Evolutionary conservation across 2,113 vertebrate genomes (phyloP).

Genomic region (Phalacrocorax brasilianus): DNA sequence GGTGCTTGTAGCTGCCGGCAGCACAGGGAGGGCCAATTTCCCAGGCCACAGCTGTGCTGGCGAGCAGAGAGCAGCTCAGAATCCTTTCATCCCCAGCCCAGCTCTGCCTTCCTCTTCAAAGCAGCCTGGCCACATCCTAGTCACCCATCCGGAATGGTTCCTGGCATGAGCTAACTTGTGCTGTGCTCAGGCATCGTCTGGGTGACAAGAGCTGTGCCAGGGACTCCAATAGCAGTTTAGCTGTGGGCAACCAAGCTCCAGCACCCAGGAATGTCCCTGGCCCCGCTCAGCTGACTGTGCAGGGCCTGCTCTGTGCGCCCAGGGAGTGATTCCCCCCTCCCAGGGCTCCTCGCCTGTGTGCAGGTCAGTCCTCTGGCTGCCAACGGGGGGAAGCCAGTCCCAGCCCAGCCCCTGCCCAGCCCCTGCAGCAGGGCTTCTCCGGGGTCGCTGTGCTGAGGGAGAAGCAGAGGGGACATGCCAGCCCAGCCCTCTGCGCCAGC

Average conservation of each 20-base stretch:
- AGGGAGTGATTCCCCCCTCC: background rate
- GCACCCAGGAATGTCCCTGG: fast-evolving
- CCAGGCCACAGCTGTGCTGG: background rate
- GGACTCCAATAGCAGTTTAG: background rate
- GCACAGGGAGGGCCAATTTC: fast-evolving
- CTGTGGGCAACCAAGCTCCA: background rate
- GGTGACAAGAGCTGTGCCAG: no score
- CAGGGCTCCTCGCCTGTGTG: fast-evolving
- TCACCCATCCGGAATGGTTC: background rate
- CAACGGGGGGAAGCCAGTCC: background rate
- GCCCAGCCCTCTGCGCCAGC: background rate
- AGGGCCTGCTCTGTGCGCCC: fast-evolving
- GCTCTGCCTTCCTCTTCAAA: background rate
- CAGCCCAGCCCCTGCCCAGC: no score
- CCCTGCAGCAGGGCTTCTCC: background rate
- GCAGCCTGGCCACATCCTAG: background rate
- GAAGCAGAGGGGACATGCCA: fast-evolving
- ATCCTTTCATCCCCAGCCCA: background rate
- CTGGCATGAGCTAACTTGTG: fast-evolving
- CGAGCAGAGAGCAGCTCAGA: fast-evolving
- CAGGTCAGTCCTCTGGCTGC: background rate
- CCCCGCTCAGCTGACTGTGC: no score
- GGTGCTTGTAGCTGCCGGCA: background rate
- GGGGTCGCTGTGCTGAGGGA: fast-evolving
- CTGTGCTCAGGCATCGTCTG: background rate